Base-by-base conservation (phyloP, 2,113 vertebrate species). In the Silurus glanis region DNA sequence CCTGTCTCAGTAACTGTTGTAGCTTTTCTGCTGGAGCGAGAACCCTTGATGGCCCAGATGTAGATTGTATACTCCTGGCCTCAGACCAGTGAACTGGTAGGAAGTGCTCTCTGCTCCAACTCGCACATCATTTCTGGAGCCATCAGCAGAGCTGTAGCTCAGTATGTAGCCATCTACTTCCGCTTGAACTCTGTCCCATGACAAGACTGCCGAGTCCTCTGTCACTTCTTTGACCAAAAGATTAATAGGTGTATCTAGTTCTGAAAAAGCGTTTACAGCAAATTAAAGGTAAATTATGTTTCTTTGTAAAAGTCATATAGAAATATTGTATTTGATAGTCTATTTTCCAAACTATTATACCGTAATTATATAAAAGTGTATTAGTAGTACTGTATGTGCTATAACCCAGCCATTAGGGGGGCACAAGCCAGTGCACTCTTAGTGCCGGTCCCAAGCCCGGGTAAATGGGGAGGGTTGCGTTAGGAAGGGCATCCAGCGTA, bases 21-120 rank as follows among this genome's bases (percentile, higher is more conserved):
- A 14, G 87, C 93, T 88, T 92, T 96, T 91, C 86, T 93, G 93
- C 94, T 96, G 83, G 88, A 75, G 83, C 91, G 94, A 85, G 58
- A 83, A 67, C 93, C 95, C 84, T 94, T 96, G 91, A 95, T 59
- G 67, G 96, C 94, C 95, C 95, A 96, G 83, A 96, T 76, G 4
- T 93, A 45, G 13, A 96, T 91, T 17, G 80, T 88, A 87, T 96
- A 96, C 83, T 1, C 94, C 95, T 5, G 96, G 95, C 85, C 89
- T 94, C 89, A 97, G 92, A 71, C 87, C 90, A 14, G 85, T 92
- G 87, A 96, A 90, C 62, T 67, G 88, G 5, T 94, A 86, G 62
- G 80, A 90, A 37, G 49, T 90, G 85, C 90, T 93, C 53, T 95
- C 94, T 88, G 94, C 91, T 28, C 85, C 91, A 25, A 96, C 90